Base-by-base conservation (phyloP, 2,113 vertebrate species). In the Gallinago paraguaiae region DNA sequence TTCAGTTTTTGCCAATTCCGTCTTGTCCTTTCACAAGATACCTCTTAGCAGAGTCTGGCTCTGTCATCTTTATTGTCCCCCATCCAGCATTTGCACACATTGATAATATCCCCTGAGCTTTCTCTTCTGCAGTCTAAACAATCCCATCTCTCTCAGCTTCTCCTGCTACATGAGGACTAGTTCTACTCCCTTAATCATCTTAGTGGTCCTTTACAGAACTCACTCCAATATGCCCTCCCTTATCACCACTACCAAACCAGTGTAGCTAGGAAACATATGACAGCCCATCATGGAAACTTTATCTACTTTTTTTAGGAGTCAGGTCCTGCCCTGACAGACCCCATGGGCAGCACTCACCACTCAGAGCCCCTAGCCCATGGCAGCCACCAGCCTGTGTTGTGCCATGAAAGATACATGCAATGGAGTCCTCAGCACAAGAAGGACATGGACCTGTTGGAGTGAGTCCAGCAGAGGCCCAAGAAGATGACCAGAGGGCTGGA, bases 391-490 rank as follows among this genome's bases (percentile, higher is more conserved):
- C 33, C 53, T 1, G 17, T 2, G 17, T 61, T 7, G 39, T 7
- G 1, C 45, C 37, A 1, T 11, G 17, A 30, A 9, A 20, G 22
- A 9, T 1, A 4, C 11, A 2, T 0, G 13, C 18, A 9, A 3
- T 16, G n/a, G n/a, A 35, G 20, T 16, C 57, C 33, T 60, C 57
- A 60, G 33, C 57, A 60, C n/a, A 60, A 35, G 33, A 59, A n/a
- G 22, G n/a, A 60, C 22, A 3, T 60, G n/a, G n/a, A 35, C 22
- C 57, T 35, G n/a, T 23, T 60, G n/a, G 13, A 60, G 20, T 9
- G 9, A n/a, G n/a, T 24, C n/a, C n/a, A 15, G n/a, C 13, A 9
- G 57, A 60, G 57, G n/a, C 8, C 22, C 57, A 60, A 9, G 23
- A 60, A 35, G 57, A 60, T 35, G 57, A 60, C 6, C 33, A 15